Base-by-base conservation (phyloP, 2,888 invertebrate genomes). In the Agrochola lychnidis region DNA sequence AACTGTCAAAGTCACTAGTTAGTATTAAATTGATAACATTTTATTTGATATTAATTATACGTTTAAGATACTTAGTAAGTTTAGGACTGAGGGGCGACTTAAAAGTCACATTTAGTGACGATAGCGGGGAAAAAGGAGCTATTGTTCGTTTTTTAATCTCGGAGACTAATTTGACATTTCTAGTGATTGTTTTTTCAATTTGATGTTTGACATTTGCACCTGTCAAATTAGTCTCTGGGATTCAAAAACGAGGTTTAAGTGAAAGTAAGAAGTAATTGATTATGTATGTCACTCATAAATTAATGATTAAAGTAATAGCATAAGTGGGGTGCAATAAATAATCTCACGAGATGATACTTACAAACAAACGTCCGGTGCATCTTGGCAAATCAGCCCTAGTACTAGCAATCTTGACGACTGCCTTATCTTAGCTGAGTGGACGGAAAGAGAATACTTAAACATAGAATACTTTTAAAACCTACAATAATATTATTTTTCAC, bases 1-100 rank as follows among this genome's bases (percentile, higher is more conserved):
- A 85, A 70, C 94, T 93, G 92, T 91, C 91, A 90, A 91, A 90
- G 88, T 89, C 85, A 88, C 72, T 53, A 42, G 62, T 64, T 81
- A 25, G 61, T 83, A 78, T 78, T 70, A 81, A 75, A 84, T 74
- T 72, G 62, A 72, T 70, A 63, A 53, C n/a, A 45, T 73, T 73
- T 78, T 67, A 81, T 78, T 77, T 63, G 53, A 82, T 70, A 67
- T 62, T 70, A 67, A 79, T 67, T 81, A 81, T 48, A 64, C 51
- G 22, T 76, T 40, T 74, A 25, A 12, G 40, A 36, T 57, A 57
- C 25, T 40, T 7, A 36, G 45, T 36, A 40, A 16, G 42, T 30
- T 30, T 40, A 9, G 45, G 22, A 25, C 9, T n/a, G 12, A 10
- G 4, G 14, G 70, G 56, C 12, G 30, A 30, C 42, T 14, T 30